Evolutionary conservation across 2,797 vertebrate genomes (phyloP).

Genomic region (Neosilurus mollespiculum): DNA sequence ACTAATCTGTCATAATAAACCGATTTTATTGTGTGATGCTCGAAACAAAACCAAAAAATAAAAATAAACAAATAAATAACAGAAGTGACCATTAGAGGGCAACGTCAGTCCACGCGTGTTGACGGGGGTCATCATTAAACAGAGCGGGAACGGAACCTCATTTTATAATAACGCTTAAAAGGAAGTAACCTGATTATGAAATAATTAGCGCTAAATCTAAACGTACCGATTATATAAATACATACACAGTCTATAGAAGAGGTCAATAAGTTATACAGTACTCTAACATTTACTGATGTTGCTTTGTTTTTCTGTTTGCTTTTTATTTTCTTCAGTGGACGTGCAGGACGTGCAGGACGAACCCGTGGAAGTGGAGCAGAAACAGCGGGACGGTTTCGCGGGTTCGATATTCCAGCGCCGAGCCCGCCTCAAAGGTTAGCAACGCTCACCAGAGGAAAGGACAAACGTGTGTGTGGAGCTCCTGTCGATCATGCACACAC

Average conservation of each 20-base stretch:
- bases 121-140: not conserved
- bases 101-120: not conserved
- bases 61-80: not conserved
- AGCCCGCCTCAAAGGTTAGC: not conserved
- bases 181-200: not conserved
- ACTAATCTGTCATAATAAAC: not conserved
- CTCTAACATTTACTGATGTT: not conserved
- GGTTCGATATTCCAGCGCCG: not conserved
- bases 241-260: too few species aligned
- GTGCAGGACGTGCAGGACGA: too few species aligned
- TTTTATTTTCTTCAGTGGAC: not conserved
- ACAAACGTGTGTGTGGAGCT: not conserved
- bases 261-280: too few species aligned
- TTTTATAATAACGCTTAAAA: too few species aligned
- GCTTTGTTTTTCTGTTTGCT: not conserved
- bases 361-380: not conserved
- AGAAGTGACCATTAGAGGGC: slow-evolving; percentile 10
- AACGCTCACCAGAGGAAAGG: not conserved
- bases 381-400: not conserved
- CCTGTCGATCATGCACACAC: not conserved
- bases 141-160: not conserved
- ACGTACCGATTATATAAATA: too few species aligned
- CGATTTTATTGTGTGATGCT: not conserved
- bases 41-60: not conserved
- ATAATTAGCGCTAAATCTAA: not conserved